Base-by-base conservation (phyloP, 2,113 vertebrate genomes). In the Labeo rohita region DNA sequence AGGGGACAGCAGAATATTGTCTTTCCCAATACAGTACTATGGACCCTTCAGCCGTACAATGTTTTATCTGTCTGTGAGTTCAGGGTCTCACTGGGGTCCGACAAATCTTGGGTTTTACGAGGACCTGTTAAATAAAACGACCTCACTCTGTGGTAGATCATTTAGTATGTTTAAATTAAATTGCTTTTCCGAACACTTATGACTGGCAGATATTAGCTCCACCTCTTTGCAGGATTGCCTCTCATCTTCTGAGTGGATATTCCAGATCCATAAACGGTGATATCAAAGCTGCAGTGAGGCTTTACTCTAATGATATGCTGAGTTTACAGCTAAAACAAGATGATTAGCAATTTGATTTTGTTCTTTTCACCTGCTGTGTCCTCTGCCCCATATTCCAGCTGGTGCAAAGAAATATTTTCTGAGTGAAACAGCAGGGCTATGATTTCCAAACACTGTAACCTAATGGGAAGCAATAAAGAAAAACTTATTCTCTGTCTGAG, bases 281-380 rank as follows among this genome's bases (percentile, higher is more conserved):
- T 61, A 79, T 61, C 39, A 63, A 80, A 80, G 54, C 34, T 43
- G 75, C 28, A 77, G 28, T 54, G 75, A 36, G 47, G 4, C 28
- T 80, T 43, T 80, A 80, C 18, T 61, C 16, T 63, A 16, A 59
- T 61, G 77, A 59, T 54, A 77, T 77, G 28, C 65, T 70, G 15
- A 6, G 0, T 23, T 43, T 28, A 83, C 23, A 43, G 47, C 18
- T 47, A 36, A 50, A 82, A 70, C 47, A 49, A 56, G 65, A 56
- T 54, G 9, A 83, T 72, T 50, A 36, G n/a, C 13, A 11, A 68
- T 36, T 68, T 68, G 28, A 83, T 83, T 83, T 9, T 52, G n/a
- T 21, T 82, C 4, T 21, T 81, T 66, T 70, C 49, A 80, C 49
- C 88, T 83, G 81, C 28, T 87, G 87, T 86, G 86, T 87, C 73